These are phyloP conservation scores for Anhinga rufa DNA, from an alignment of 2,113 vertebrate genomes.

Conservation along the genomic window DNA sequence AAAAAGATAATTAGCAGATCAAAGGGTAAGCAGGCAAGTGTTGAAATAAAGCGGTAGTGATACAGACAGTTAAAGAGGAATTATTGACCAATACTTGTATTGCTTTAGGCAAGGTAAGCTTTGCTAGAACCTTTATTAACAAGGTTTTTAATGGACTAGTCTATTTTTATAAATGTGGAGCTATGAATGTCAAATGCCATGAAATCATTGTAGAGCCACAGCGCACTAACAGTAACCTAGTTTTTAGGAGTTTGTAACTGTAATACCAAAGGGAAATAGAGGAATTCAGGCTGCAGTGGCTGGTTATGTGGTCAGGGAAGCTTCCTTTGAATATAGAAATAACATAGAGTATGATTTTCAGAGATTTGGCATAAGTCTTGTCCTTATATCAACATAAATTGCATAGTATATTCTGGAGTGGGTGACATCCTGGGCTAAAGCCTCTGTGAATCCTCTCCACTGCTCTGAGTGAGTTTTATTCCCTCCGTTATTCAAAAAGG, in stretches of 20 bases:
- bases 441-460: neutral
- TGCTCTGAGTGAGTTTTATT: neutral
- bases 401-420: neutral
- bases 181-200: neutral
- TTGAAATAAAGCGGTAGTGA: constrained; percentile 20
- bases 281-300: neutral
- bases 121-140: constrained; percentile 25
- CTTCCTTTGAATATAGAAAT: neutral
- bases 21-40: constrained; percentile 39
- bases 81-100: constrained; percentile 57
- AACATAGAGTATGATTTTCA: neutral
- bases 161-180: neutral
- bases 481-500: neutral
- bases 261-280: neutral
- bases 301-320: neutral
- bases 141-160: neutral
- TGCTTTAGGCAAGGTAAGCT: neutral
- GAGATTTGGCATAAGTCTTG: neutral
- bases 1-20: constrained; percentile 55
- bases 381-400: neutral
- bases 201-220: neutral
- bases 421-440: neutral
- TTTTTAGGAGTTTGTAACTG: neutral
- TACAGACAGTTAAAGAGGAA: constrained; percentile 23
- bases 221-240: neutral